Evolutionary conservation across 2,113 vertebrate genomes (phyloP).

Genomic region (Mohoua ochrocephala): DNA sequence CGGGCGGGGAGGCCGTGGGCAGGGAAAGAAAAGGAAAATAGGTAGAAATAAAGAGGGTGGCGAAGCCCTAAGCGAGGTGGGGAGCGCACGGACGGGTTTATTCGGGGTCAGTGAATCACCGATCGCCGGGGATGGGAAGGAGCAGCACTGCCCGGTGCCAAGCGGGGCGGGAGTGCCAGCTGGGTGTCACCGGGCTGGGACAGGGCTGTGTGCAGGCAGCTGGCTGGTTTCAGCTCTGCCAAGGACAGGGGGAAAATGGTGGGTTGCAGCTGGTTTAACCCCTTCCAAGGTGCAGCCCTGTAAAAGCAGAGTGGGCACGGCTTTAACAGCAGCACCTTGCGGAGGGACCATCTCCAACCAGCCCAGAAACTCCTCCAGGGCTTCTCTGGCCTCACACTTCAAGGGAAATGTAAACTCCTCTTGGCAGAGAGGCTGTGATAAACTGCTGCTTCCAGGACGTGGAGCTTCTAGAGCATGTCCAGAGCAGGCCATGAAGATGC

Average conservation of each 20-base stretch:
- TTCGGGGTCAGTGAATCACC: background rate
- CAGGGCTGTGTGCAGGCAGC: background rate
- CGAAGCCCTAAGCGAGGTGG: background rate
- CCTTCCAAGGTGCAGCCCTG: background rate
- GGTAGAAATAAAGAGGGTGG: background rate
- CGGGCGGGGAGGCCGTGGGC: rapidly evolving
- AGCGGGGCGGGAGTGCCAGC: rapidly evolving
- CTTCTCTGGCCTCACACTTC: background rate
- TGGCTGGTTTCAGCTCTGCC: background rate
- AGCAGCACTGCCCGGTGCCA: background rate
- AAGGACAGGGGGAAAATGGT: rapidly evolving
- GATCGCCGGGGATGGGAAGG: background rate
- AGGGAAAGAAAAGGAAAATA: background rate
- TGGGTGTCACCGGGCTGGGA: background rate
- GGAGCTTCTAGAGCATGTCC: background rate
- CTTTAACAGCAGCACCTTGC: background rate
- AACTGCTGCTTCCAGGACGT: background rate
- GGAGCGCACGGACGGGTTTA: background rate
- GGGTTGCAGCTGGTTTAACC: background rate
- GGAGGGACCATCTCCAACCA: background rate
- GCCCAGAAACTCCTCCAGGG: background rate
- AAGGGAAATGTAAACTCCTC: background rate
- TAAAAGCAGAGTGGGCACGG: background rate
- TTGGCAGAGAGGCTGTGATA: background rate
- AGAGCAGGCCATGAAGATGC: background rate